A percentile compares a stretch with the other conserved stretches of the same genome.
These are phyloP conservation scores for Chondrosia reniformis DNA, from an alignment of 37 sponge, comb jelly and placozoan species.

Conservation along the genomic window DNA sequence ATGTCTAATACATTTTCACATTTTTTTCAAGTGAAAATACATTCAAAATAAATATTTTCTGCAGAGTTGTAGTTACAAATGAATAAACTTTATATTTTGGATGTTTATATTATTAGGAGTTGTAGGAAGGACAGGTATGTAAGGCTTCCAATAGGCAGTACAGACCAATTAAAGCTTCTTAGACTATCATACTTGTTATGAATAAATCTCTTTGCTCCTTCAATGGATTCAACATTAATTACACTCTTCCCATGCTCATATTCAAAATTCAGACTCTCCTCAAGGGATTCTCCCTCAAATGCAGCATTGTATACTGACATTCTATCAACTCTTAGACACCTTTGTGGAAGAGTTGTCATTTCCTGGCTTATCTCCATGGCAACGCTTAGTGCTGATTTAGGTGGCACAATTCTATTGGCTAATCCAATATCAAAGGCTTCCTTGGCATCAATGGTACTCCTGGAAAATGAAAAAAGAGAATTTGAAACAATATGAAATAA, in stretches of 20 bases:
- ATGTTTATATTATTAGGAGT: no score
- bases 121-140: no score
- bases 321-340: slow-evolving; percentile 46
- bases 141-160: no score
- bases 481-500: not conserved
- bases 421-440: slow-evolving; percentile 57
- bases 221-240: not conserved
- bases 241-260: slow-evolving; percentile 7
- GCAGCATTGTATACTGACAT: slow-evolving; percentile 34
- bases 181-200: no score
- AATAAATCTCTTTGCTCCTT: slow-evolving; percentile 25
- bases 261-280: slow-evolving; percentile 25
- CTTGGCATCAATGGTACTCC: slow-evolving; percentile 50
- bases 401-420: slow-evolving; percentile 52
- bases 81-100: no score
- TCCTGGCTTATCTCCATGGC: slow-evolving; percentile 52
- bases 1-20: no score
- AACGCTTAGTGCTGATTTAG: slow-evolving; percentile 31
- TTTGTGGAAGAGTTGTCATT: slow-evolving; percentile 53
- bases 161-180: no score
- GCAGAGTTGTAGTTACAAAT: no score
- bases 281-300: not conserved
- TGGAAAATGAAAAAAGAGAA: slow-evolving; percentile 31
- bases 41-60: no score
- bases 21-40: no score